These are phyloP conservation scores for Rhizoglyphus robini DNA, from an alignment of 1,140 invertebrate genomes.

Conservation along the genomic window DNA sequence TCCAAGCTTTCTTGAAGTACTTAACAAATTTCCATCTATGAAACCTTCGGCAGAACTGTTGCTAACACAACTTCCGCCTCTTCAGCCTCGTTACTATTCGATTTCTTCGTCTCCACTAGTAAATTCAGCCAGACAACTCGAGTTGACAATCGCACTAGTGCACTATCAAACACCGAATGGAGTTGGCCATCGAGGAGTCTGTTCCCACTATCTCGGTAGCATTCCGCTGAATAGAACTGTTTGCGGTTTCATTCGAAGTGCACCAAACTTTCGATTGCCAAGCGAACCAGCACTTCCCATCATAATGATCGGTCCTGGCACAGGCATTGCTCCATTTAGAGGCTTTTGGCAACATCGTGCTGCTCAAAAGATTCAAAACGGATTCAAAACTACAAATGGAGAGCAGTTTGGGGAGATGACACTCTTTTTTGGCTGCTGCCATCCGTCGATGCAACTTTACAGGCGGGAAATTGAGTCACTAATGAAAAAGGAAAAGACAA, in stretches of 20 bases:
- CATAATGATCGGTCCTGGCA: slow-evolving; percentile 86
- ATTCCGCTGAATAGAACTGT: slow-evolving; percentile 52
- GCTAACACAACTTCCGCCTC: slow-evolving; percentile 61
- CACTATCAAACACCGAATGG: slow-evolving; percentile 66
- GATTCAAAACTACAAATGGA: no score
- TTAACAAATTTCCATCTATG: slow-evolving; percentile 75
- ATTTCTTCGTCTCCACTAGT: slow-evolving; percentile 67
- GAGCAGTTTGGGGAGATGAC: slow-evolving; percentile 53
- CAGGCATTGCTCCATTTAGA: slow-evolving; percentile 78
- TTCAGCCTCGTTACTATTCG: slow-evolving; percentile 89
- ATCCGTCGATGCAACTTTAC: slow-evolving; percentile 67
- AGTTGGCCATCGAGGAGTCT: slow-evolving; percentile 73
- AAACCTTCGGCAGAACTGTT: slow-evolving; percentile 64
- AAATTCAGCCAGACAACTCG: slow-evolving; percentile 42
- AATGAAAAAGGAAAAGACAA: slow-evolving; percentile 55
- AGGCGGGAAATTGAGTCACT: slow-evolving; percentile 62
- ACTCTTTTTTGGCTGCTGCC: slow-evolving; percentile 82
- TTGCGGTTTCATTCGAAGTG: slow-evolving; percentile 39
- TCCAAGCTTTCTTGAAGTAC: slow-evolving; percentile 67
- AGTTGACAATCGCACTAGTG: slow-evolving; percentile 82
- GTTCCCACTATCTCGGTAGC: slow-evolving; percentile 75
- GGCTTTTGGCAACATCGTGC: slow-evolving; percentile 74
- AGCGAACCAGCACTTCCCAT: slow-evolving; percentile 62
- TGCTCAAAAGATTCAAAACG: no score
- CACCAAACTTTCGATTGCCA: slow-evolving; percentile 81